phyloP scores from a whole-genome alignment of 1,140 invertebrate species.

The Polyergus mexicanus region DNA sequence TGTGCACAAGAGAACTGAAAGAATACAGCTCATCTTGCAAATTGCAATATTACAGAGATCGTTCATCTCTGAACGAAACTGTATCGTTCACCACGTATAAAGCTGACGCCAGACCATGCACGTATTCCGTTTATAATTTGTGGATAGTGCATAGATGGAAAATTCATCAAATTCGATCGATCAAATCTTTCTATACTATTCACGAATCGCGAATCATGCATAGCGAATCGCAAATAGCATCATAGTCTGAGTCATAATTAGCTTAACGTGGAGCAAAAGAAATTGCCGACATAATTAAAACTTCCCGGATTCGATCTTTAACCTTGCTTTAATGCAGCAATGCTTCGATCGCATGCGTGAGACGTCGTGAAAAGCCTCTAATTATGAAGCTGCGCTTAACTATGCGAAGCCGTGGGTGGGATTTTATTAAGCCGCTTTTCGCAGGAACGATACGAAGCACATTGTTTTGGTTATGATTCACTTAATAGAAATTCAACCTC shows the following conservation, averaged over 20 bases:
- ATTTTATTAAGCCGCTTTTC: slow-evolving; percentile 49
- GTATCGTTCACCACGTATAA: background rate
- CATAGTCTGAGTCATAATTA: no score
- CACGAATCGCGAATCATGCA: no score
- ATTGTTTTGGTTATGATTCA: slow-evolving; percentile 37
- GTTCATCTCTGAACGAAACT: background rate
- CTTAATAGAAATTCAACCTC: slow-evolving; percentile 19
- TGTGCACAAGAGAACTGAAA: background rate
- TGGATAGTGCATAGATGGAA: no score
- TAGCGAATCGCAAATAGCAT: no score
- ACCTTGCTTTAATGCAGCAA: slow-evolving; percentile 9
- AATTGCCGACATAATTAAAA: slow-evolving; percentile 50
- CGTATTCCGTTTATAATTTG: no score
- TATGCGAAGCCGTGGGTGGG: slow-evolving; percentile 53
- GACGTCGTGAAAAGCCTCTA: slow-evolving; percentile 64
- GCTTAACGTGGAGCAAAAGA: background rate
- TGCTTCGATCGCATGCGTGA: slow-evolving; percentile 28
- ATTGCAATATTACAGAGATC: background rate
- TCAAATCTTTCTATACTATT: no score
- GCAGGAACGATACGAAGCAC: background rate
- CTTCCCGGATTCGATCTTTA: slow-evolving; percentile 55
- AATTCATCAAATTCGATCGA: no score
- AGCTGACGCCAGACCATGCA: no score
- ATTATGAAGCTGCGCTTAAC: slow-evolving; percentile 70
- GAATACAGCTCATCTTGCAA: slow-evolving; percentile 20